These are phyloP conservation scores for Bettongia penicillata DNA, from an alignment of 2,113 vertebrate species.

Conservation along the genomic window DNA sequence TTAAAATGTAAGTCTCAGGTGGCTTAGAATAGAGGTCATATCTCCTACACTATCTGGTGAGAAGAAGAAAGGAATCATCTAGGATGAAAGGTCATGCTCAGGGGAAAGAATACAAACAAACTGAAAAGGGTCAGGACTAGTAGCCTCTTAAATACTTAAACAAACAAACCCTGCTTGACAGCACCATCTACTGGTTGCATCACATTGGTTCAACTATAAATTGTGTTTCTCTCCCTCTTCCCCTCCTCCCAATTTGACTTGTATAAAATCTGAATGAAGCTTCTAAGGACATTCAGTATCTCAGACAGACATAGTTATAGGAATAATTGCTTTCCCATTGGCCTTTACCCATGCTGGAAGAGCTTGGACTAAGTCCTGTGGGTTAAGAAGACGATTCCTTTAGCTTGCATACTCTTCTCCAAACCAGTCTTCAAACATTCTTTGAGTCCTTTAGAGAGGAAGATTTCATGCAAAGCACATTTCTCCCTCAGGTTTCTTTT, in stretches of 20 bases:
- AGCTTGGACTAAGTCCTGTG: neutral
- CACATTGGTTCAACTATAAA: neutral
- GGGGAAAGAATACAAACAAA: neutral
- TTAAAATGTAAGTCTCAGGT: neutral
- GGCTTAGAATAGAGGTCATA: neutral
- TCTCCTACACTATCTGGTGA: neutral
- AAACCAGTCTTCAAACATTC: neutral
- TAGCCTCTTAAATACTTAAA: neutral
- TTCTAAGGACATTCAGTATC: neutral
- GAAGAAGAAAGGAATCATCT: neutral
- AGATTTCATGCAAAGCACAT: neutral
- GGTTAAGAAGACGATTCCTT: neutral
- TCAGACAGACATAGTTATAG: neutral
- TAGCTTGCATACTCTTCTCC: neutral
- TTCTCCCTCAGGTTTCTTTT: neutral
- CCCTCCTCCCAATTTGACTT: neutral
- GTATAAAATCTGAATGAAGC: no score
- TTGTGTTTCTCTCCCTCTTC: neutral
- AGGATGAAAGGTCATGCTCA: neutral
- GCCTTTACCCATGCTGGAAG: neutral
- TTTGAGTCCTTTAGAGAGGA: neutral
- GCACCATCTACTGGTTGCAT: neutral
- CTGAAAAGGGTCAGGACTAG: neutral
- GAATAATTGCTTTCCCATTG: neutral
- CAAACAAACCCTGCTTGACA: neutral